Evolutionary conservation across 2,113 vertebrate species (phyloP).

Genomic region (Ursus arctos): DNA sequence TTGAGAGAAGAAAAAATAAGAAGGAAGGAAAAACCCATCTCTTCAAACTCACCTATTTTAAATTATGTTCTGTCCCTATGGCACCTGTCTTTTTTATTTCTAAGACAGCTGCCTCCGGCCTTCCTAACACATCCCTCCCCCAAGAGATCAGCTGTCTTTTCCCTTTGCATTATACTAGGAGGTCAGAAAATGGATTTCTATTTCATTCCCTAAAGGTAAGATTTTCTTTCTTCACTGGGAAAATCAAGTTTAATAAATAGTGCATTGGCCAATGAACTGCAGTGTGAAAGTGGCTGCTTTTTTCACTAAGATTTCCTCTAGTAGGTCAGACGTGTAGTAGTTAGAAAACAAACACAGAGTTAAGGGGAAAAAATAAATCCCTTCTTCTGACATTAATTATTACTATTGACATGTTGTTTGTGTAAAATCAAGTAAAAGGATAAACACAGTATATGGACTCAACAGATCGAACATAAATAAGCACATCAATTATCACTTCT

Average conservation of each 20-base stretch:
- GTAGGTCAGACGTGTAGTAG: neutral
- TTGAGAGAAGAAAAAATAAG: neutral
- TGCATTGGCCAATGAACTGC: neutral
- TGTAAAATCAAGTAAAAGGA: neutral
- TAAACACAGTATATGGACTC: neutral
- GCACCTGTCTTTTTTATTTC: neutral
- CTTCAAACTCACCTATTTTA: neutral
- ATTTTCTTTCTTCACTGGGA: conserved; percentile 21
- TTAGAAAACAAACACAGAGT: neutral
- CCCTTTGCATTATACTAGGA: neutral
- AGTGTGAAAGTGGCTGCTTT: neutral
- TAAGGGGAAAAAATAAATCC: neutral
- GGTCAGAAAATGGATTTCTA: conserved; percentile 25
- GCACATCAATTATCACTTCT: neutral
- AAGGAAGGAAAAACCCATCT: neutral
- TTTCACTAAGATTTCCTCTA: neutral
- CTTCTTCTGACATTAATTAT: neutral
- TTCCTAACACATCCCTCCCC: neutral
- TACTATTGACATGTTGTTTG: neutral
- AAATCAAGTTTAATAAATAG: conserved; percentile 21
- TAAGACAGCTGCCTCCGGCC: neutral
- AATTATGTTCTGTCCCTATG: neutral
- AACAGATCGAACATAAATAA: neutral
- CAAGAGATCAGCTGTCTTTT: neutral
- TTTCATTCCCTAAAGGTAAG: neutral